Base-by-base conservation (phyloP, 2,797 vertebrate species). In the Clarias platycephalus region DNA sequence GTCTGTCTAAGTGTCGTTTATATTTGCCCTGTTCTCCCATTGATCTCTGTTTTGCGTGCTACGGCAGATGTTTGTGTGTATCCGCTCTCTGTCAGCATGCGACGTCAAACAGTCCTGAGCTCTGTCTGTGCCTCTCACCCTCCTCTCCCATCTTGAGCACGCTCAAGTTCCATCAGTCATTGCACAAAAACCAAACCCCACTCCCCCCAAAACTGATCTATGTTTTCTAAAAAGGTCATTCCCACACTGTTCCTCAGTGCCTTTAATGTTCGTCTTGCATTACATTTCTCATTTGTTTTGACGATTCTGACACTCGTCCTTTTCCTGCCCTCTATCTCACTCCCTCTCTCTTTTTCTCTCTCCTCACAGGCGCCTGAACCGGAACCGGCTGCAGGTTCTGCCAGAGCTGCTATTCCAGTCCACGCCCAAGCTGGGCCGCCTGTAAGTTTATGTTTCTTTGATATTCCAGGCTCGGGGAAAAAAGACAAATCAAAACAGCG, bases 371-470 rank as follows among this genome's bases (percentile, higher is more conserved):
- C 98, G 98, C 44, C 93, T 99, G 91, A 99, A 99, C 95, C 96
- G 97, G 94, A 99, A 99, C 93, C 97, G 96, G 89, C 93, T 99
- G 83, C 97, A 97, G 93, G 95, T 98, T 83, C 97, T 99, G 86
- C 97, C 98, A 0, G 98, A 99, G 92, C 92, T 99, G 88, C 97
- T 99, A 90, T 99, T 99, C 92, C 98, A 99, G 95, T 97, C 95
- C 92, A 99, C 96, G 1, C 95, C 96, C 90, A 99, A 98, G 92
- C 95, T 99, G 86, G 97, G 96, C 68, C 96, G 98, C 91, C 94
- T 99, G 98, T 99, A 93, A 99, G 98, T 99, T 83, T 91, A 64
- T 55, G 67, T 53, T 49, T 79, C 90, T 90, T 88, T 87, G 80
- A 87, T 90, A 87, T 87, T 68, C 18, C 13, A 84, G 81, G 81